Base-by-base conservation (phyloP, 2,113 vertebrate species). In the Archocentrus centrarchus region DNA sequence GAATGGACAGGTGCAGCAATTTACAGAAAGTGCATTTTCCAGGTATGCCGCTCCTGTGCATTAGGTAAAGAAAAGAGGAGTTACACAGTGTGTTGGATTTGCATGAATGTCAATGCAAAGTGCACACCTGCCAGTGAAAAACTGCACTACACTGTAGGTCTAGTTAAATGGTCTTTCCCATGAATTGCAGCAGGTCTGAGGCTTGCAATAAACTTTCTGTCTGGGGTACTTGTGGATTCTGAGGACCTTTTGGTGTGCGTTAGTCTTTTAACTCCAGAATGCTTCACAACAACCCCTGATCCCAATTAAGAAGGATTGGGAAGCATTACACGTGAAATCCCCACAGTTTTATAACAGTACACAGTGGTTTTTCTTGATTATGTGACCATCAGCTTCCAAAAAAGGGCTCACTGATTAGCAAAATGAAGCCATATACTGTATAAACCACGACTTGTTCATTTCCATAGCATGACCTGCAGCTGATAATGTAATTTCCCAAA, bases 271-370 rank as follows among this genome's bases (percentile, higher is more conserved):
- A 80, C 81, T 77, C 63, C 77, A 55, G 63, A 79, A 37, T 83
- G 37, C 76, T 20, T 75, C 90, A 85, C 6, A 75, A 59, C 30
- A 89, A 85, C 79, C 89, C 75, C 77, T 93, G 81, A 92, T 94
- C 90, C 93, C 61, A 88, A 90, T 93, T 92, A 92, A 87, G 86
- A 82, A 62, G 93, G 95, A 93, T 94, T 92, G 53, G 35, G 57
- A 86, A 86, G 83, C 27, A 70, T 86, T 90, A 88, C 81, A 70
- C 44, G 53, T 55, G 77, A 84, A 94, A 91, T 79, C 83, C 81
- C 41, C 37, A 6, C 61, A 37, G 81, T 88, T 90, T 93, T 53
- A 84, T 91, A 92, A 93, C 87, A 82, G 81, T 50, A 32, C 11
- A 5, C 22, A 64, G 11, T 39, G 32, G 4, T 6, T 35, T 30